Conservation (phyloP, 2,888 invertebrate genomes). For the Glaucopsyche alexis region DNA sequence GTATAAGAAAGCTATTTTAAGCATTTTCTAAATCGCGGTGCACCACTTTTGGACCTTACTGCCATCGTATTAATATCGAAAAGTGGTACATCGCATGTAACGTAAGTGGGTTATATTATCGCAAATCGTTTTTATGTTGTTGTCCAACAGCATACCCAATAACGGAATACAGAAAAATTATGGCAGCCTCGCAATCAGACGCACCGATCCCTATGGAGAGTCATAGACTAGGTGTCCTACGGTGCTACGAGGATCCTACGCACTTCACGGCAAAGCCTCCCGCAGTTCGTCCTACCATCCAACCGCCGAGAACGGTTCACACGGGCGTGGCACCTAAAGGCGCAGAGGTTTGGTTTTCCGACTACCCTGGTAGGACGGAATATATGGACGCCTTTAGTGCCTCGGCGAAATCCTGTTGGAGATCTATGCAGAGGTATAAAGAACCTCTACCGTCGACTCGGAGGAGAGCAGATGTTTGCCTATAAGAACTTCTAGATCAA, state of each 20-base stretch:
- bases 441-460: slow-evolving; percentile 83
- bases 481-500: not conserved
- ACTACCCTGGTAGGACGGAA: slow-evolving; percentile 81
- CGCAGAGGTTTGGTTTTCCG: slow-evolving; percentile 75
- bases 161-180: slow-evolving; percentile 76
- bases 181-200: slow-evolving; percentile 81
- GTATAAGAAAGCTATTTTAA: too few relatives aligned
- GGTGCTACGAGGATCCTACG: slow-evolving; percentile 82
- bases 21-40: too few relatives aligned
- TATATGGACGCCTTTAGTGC: slow-evolving; percentile 82
- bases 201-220: slow-evolving; percentile 80
- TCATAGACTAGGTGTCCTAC: slow-evolving; percentile 75
- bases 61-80: too few relatives aligned
- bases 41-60: too few relatives aligned
- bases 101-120: too few relatives aligned
- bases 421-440: slow-evolving; percentile 81
- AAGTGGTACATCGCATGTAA: too few relatives aligned
- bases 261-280: slow-evolving; percentile 77
- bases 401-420: slow-evolving; percentile 79
- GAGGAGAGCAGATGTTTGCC: slow-evolving; percentile 66
- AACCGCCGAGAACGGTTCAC: slow-evolving; percentile 67
- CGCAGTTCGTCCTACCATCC: slow-evolving; percentile 76
- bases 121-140: slow-evolving; percentile 9
- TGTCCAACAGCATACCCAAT: slow-evolving; percentile 68
- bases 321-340: slow-evolving; percentile 70